A percentile compares a stretch with the other conserved stretches of the same genome.
These are phyloP conservation scores for Microdon myrmicae DNA, from an alignment of 2,888 invertebrate species.

Conservation along the genomic window DNA sequence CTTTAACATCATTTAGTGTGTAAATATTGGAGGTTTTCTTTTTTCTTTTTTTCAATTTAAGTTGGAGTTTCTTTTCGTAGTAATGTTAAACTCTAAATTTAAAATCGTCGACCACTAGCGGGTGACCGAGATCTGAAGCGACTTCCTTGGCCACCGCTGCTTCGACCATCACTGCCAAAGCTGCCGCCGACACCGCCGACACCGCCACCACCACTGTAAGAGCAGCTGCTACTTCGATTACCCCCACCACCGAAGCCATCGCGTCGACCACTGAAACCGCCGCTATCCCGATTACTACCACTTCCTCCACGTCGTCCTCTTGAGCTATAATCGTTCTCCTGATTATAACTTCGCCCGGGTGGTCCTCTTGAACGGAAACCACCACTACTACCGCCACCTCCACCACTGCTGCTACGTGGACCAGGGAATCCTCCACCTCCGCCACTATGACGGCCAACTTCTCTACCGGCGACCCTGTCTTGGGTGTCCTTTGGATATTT, in stretches of 20 bases:
- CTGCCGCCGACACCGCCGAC: too few species aligned
- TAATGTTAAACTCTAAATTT: too few species aligned
- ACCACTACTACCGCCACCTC: conserved; percentile 66
- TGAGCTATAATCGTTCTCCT: conserved; percentile 47
- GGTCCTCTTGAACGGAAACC: conserved; percentile 69
- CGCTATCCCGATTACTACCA: conserved; percentile 59
- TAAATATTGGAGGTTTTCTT: too few species aligned
- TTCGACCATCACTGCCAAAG: conserved; percentile 66
- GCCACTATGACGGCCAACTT: conserved; percentile 67
- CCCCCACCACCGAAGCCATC: conserved; percentile 58
- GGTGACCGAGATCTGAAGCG: conserved; percentile 65
- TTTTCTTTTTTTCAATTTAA: too few species aligned
- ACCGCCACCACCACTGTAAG: too few species aligned
- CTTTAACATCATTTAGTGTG: too few species aligned
- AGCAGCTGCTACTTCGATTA: too few species aligned
- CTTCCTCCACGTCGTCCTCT: conserved; percentile 47
- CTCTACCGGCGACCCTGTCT: conserved; percentile 73
- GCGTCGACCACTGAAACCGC: conserved; percentile 67
- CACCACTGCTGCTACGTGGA: conserved; percentile 65
- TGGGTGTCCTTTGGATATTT: conserved; percentile 84
- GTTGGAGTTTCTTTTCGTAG: too few species aligned
- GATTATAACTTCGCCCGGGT: conserved; percentile 54
- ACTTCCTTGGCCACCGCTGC: conserved; percentile 64
- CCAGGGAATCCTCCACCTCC: conserved; percentile 69
- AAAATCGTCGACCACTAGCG: conserved; percentile 57